Base-by-base conservation (phyloP, 1,140 invertebrate species). In the Cherax destructor region DNA sequence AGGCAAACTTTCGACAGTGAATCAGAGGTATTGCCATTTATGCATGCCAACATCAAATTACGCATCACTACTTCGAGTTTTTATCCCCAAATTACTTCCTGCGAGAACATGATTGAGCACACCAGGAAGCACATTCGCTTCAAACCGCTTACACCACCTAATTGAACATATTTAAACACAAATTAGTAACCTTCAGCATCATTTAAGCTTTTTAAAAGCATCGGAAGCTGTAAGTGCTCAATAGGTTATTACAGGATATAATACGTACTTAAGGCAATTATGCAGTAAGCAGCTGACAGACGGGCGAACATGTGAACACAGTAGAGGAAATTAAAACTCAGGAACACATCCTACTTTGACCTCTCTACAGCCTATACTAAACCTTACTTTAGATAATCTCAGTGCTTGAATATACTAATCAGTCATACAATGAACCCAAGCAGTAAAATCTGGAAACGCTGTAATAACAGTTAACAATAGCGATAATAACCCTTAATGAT, bases 21-120 rank as follows among this genome's bases (percentile, higher is more conserved):
- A 56, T 56, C 52, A 56, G 52, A 10, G 9, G 52, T 56, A 9
- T 9, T 13, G 9, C 52, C 52, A 56, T 56, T 56, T 56, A 56
- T 56, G 52, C 52, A 56, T 56, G 52, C 52, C 52, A 56, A 56
- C 52, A 13, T 56, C 52, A 56, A 56, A 56, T 56, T 56, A 56
- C 52, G 52, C 52, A 56, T 56, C 52, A 56, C 52, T 56, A 13
- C 52, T 56, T 56, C 52, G 52, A 56, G 69, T 74, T 30, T 74
- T 74, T 74, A 74, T 74, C 24, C 24, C 30, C 24, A 74, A 74
- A 74, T 74, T 74, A 74, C 69, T 30, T 74, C 69, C 69, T 74
- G 69, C 11, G 69, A 69, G 5, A 69, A 10, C 65, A 69, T 69
- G 65, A 69, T n/a, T 21, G 78, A 80, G 21, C 61, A 65, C 61